Conservation (phyloP, 2,113 vertebrate species). For the Balaenoptera acutorostrata region DNA sequence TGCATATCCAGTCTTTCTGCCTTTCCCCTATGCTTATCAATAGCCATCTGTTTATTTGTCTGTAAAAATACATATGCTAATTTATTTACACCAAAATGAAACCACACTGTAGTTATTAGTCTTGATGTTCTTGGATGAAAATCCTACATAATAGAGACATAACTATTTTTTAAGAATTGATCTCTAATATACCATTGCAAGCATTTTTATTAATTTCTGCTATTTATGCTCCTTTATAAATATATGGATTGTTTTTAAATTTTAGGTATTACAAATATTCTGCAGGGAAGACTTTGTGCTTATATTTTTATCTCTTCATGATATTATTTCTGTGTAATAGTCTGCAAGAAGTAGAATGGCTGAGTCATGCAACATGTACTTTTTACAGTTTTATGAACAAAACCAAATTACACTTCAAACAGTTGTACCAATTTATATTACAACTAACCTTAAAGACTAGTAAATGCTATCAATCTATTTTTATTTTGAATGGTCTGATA, state of each 20-base stretch:
- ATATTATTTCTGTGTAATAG: background rate
- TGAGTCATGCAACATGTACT: background rate
- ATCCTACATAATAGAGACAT: background rate
- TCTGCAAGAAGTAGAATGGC: background rate
- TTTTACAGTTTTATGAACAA: background rate
- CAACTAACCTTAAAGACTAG: background rate
- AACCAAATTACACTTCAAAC: background rate
- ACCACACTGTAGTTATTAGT: background rate
- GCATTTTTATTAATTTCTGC: background rate
- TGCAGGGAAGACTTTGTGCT: background rate
- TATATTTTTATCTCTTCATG: background rate
- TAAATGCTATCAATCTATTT: background rate
- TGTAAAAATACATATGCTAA: background rate
- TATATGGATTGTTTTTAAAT: background rate
- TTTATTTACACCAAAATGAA: background rate
- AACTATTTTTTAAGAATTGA: background rate
- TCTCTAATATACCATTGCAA: background rate
- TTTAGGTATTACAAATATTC: background rate
- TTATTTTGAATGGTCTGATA: background rate
- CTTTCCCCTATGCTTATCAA: background rate
- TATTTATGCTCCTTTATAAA: background rate
- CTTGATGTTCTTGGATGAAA: background rate
- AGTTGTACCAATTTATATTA: background rate
- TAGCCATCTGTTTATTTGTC: background rate
- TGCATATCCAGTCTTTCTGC: background rate